Conservation (phyloP, 1,140 invertebrate genomes). For the Lepidurus couesii region DNA sequence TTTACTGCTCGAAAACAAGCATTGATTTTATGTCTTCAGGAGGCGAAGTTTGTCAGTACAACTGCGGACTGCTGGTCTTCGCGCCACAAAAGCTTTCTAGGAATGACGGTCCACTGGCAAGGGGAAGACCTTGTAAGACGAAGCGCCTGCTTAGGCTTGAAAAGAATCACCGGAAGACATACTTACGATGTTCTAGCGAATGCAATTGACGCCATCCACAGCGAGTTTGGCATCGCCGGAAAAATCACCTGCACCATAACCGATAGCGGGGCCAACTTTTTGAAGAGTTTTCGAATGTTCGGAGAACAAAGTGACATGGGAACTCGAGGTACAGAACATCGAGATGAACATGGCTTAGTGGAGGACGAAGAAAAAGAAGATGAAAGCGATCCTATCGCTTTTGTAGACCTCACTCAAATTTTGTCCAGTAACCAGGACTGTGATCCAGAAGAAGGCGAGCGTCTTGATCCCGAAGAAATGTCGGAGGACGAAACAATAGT, state of each 20-base stretch:
- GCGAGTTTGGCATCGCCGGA: not conserved
- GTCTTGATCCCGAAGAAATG: not conserved
- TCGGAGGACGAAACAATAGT: not conserved
- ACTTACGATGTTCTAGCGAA: constrained; percentile 28
- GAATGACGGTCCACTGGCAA: constrained; percentile 28
- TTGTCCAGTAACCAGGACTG: not conserved
- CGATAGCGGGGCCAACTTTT: not conserved
- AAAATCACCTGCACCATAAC: constrained; percentile 24
- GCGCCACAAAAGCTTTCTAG: not conserved
- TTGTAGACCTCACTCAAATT: not conserved
- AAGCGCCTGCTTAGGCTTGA: constrained; percentile 24
- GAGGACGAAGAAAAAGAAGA: not conserved
- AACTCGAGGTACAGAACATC: not conserved
- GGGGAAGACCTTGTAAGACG: not conserved
- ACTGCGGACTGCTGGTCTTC: constrained; percentile 30
- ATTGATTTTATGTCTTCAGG: constrained; percentile 14
- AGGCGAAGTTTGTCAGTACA: constrained; percentile 25
- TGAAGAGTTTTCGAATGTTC: constrained; percentile 22
- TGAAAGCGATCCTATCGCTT: not conserved
- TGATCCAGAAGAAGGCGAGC: not conserved
- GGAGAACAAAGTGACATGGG: not conserved
- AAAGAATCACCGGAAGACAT: not conserved
- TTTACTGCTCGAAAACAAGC: not conserved
- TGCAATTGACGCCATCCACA: not conserved
- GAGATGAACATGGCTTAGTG: not conserved